Base-by-base conservation (phyloP, 2,888 invertebrate genomes). In the Philhelius pedissequus region DNA sequence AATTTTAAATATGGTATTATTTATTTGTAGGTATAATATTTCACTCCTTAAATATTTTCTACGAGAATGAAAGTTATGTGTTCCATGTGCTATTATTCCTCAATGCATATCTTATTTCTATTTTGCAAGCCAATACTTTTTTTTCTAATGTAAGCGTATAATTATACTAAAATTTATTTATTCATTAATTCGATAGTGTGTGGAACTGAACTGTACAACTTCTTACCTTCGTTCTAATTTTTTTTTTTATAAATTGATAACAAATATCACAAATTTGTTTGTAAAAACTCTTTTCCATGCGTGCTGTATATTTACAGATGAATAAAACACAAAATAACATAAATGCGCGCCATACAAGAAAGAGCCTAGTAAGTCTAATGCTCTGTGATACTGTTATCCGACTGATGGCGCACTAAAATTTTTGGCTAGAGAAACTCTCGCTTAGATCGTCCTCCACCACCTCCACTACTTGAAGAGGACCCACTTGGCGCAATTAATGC, bases 381-480 rank as follows among this genome's bases (percentile, higher is more conserved):
- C 76, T 87, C 87, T 70, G 86, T 87, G 64, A 87, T 89, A 87
- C 89, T 90, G 81, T 89, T 89, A 86, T 91, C 90, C 88, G 91
- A 90, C 88, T 90, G 91, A 90, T 91, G 91, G 86, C 91, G 91
- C 88, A 90, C 89, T 87, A 91, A 88, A 86, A 91, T 91, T 88
- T 90, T 91, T 87, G 91, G 92, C 91, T 92, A 92, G 89, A 92
- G 92, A 86, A 92, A 92, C 60, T 92, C 92, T 48, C 91, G 88
- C 69, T 91, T 91, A 5, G 88, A 87, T 30, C 91, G 88, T 22
- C 90, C 89, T 52, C 89, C 89, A 74, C 87, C 88, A 54, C 86
- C 86, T 30, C 76, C 68, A 58, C 84, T 86, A 60, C 75, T 86
- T 32, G 77, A 83, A 2, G 83, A 83, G 9, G 83, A 83, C 4